These are phyloP conservation scores for Ailuropoda melanoleuca DNA, from an alignment of 2,113 vertebrate genomes.

Conservation along the genomic window DNA sequence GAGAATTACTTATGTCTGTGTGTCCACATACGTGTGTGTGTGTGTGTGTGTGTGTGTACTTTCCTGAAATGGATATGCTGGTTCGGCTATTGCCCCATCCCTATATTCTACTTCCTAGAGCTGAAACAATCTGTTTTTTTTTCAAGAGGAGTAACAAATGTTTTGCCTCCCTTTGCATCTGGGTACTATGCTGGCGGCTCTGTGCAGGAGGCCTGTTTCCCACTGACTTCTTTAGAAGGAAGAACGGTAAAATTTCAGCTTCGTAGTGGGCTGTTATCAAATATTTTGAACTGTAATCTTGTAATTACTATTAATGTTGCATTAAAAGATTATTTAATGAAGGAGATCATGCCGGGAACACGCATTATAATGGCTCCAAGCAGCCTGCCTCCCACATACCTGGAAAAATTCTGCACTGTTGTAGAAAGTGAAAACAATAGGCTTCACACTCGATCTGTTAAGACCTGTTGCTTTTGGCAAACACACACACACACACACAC, in stretches of 20 bases:
- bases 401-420: conserved; percentile 81
- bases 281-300: conserved; percentile 87
- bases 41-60: background rate
- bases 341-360: conserved; percentile 83
- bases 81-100: background rate
- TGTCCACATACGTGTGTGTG: background rate
- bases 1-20: background rate
- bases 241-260: conserved; percentile 75
- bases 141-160: conserved; percentile 25
- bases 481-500: background rate
- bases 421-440: conserved; percentile 82
- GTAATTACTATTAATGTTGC: conserved; percentile 86
- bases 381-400: conserved; percentile 84
- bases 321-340: conserved; percentile 88
- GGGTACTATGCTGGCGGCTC: conserved; percentile 40
- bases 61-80: background rate
- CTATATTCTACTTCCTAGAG: background rate
- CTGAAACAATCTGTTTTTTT: conserved; percentile 5
- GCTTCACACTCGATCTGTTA: conserved; percentile 78
- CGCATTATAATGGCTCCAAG: conserved; percentile 83
- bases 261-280: conserved; percentile 84
- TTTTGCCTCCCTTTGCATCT: conserved; percentile 38
- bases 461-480: conserved; percentile 83
- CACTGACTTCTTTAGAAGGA: conserved; percentile 78
- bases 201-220: conserved; percentile 66